Base-by-base conservation (phyloP, 1,140 invertebrate genomes). In the Brachionus sp. region DNA sequence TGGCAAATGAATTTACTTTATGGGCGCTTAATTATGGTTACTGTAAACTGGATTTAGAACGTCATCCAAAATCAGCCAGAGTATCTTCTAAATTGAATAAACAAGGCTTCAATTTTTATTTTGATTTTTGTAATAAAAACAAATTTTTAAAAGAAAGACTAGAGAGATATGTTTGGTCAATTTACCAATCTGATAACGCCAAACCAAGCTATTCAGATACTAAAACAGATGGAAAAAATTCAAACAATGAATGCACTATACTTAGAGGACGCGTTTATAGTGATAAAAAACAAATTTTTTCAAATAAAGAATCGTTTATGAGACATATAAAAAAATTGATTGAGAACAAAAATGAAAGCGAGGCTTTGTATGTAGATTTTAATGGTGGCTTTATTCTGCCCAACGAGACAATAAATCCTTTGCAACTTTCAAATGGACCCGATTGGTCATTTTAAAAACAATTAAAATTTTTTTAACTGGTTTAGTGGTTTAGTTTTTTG, bases 41-140 rank as follows among this genome's bases (percentile, higher is more conserved):
- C 44, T 44, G 37, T 75, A 2, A 44, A n/a, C 42, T 75, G 3
- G 25, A 75, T 12, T 6, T 75, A 19, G 70, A 75, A 16, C 19
- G 25, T 2, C 42, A 44, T 44, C 70, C 70, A 75, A 44, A 5
- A 44, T 23, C 42, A 33, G 7, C 33, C 12, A 19, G 70, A 75
- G n/a, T 75, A 3, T 75, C 70, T 0, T 44, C 37, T 13, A 75
- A 75, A 75, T 19, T 75, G 19, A 75, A 75, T 19, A 75, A 75
- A 75, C 25, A 25, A 9, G 70, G 70, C n/a, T 75, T 75, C 44
- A 75, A 75, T 75, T 75, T 75, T 75, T 75, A 75, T 75, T 46
- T 75, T 44, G 42, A 75, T 75, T 44, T 23, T 44, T 3, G 12
- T 1, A 75, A 75, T 46, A 16, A 75, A 46, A 44, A n/a, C 2